Conservation (phyloP, 2,797 vertebrate species). For the Hemibagrus guttatus region DNA sequence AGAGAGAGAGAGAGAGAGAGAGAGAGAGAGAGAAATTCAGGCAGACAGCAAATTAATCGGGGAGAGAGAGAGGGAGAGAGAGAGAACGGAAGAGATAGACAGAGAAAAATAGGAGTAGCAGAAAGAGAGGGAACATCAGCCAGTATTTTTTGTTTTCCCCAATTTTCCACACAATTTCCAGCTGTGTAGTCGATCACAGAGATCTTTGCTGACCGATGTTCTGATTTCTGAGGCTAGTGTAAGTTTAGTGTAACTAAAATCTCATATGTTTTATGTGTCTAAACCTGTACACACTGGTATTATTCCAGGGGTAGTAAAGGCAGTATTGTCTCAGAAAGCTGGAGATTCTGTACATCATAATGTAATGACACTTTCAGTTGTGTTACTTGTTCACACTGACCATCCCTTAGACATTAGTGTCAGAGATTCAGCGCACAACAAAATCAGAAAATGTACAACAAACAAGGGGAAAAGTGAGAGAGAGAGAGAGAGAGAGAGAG, state of each 20-base stretch:
- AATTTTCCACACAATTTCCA: background rate
- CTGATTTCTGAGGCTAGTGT: background rate
- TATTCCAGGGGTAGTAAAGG: background rate
- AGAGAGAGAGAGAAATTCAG: background rate
- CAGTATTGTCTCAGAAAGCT: background rate
- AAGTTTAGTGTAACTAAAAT: background rate
- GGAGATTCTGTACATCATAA: background rate
- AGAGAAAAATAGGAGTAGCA: too few species aligned
- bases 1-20: constrained; percentile 1
- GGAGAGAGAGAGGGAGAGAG: background rate
- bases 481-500: too few species aligned
- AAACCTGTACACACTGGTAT: background rate
- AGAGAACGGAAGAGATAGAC: background rate
- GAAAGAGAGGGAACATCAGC: too few species aligned
- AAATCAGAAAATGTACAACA: background rate
- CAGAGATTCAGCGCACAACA: background rate
- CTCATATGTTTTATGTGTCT: background rate
- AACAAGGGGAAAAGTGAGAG: too few species aligned
- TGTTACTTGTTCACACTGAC: background rate
- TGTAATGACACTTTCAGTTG: background rate
- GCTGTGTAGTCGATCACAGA: background rate
- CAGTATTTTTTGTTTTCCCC: too few species aligned
- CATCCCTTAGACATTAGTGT: background rate
- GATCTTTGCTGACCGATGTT: background rate
- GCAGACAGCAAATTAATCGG: background rate